A percentile compares a stretch with the other conserved stretches of the same genome.
Conservation (phyloP, 2,113 vertebrate species). For the Chaetorhynchus papuensis region DNA sequence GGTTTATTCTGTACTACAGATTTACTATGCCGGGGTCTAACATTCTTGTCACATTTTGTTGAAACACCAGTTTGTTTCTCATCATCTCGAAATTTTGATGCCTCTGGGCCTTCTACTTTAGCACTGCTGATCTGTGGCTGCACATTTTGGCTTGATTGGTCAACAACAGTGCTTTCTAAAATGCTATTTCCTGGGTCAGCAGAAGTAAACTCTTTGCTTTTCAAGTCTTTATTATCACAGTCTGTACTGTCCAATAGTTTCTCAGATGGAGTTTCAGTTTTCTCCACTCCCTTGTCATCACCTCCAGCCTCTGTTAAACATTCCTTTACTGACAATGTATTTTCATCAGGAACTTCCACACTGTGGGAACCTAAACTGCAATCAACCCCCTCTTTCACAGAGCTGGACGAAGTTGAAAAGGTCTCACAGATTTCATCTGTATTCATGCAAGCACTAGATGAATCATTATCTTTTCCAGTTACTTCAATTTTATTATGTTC, state of each 20-base stretch:
- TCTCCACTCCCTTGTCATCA: background rate
- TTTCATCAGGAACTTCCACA: constrained; percentile 21
- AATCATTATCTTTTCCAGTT: constrained; percentile 33
- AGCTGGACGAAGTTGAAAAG: constrained; percentile 8
- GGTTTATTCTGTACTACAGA: constrained; percentile 51
- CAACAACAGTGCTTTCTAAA: constrained; percentile 43
- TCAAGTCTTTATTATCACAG: constrained; percentile 39
- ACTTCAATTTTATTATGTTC: constrained; percentile 14
- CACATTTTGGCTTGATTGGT: constrained; percentile 33
- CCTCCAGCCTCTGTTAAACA: constrained; percentile 1
- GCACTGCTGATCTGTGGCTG: constrained; percentile 17
- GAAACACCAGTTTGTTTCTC: constrained; percentile 29
- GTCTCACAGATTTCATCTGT: constrained; percentile 75
- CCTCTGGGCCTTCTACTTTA: constrained; percentile 31
- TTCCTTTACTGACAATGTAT: constrained; percentile 15
- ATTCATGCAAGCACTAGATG: constrained; percentile 69
- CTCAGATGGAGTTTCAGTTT: background rate
- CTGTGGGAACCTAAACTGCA: constrained; percentile 20
- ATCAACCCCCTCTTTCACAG: constrained; percentile 4
- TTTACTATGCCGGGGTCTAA: constrained; percentile 58
- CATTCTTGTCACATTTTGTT: constrained; percentile 60
- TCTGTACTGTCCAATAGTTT: constrained; percentile 17
- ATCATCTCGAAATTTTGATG: constrained; percentile 29
- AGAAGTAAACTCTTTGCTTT: constrained; percentile 28
- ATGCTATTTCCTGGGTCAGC: constrained; percentile 38